Percentiles rank a stretch among this genome's conserved stretches.
Evolutionary conservation across 2,797 vertebrate genomes (phyloP).

Genomic region (Nasua narica): DNA sequence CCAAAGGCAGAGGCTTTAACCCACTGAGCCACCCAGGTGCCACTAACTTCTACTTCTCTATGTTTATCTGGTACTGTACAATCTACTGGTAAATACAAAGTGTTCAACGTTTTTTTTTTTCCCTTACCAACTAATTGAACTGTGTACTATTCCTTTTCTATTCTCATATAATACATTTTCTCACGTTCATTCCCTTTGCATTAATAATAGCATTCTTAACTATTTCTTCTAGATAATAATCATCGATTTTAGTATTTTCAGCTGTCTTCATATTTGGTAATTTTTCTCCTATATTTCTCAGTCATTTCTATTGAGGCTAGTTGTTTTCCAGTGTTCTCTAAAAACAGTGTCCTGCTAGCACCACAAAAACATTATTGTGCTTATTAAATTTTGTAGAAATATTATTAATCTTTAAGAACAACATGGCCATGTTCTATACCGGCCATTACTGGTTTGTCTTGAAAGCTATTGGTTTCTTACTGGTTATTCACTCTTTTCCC

Average conservation of each 20-base stretch:
- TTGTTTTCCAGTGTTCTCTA: neutral
- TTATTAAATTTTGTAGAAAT: neutral
- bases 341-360: neutral
- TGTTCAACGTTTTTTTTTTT: neutral
- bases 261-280: neutral
- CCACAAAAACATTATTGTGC: neutral
- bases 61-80: neutral
- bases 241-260: neutral
- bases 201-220: neutral
- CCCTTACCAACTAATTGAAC: neutral
- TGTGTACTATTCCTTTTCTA: neutral
- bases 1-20: no score
- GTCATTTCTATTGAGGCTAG: neutral
- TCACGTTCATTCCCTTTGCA: neutral
- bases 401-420: neutral
- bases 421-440: neutral
- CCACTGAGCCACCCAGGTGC: no score
- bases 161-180: neutral
- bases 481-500: neutral
- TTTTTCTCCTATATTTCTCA: neutral
- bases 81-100: neutral
- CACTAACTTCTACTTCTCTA: neutral
- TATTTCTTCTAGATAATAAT: neutral
- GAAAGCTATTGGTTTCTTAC: neutral
- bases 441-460: neutral